Conservation (phyloP, 2,888 invertebrate species). For the Dynastes maya region DNA sequence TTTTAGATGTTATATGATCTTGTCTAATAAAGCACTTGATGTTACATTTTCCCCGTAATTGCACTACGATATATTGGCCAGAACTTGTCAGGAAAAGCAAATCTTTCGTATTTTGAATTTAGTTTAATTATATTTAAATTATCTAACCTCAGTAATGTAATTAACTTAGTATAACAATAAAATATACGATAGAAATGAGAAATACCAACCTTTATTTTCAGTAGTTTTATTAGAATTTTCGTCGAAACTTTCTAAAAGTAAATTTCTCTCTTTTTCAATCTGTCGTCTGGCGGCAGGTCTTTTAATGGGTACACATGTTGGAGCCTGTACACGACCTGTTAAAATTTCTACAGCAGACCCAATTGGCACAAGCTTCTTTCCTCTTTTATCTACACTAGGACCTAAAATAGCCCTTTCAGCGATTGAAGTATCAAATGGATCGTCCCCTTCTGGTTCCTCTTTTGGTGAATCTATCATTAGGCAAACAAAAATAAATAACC, state of each 20-base stretch:
- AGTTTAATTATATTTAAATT: too few relatives aligned
- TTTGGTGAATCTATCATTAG: conserved; percentile 80
- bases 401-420: conserved; percentile 89
- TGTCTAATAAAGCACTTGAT: too few relatives aligned
- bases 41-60: too few relatives aligned
- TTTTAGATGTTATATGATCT: too few relatives aligned
- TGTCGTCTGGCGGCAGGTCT: conserved; percentile 71
- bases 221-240: conserved; percentile 63
- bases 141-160: too few relatives aligned
- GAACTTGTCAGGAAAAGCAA: too few relatives aligned
- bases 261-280: conserved; percentile 74
- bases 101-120: too few relatives aligned
- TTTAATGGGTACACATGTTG: conserved; percentile 75
- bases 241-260: conserved; percentile 78
- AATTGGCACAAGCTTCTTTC: conserved; percentile 86
- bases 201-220: neutral
- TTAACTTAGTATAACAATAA: too few relatives aligned
- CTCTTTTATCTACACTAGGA: conserved; percentile 80
- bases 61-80: too few relatives aligned
- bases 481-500: conserved; percentile 1
- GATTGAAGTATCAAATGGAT: conserved; percentile 91
- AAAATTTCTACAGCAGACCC: conserved; percentile 91
- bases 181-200: neutral
- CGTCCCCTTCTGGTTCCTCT: conserved; percentile 79
- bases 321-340: conserved; percentile 86